These are phyloP conservation scores for Andrena chrysosceles DNA, from an alignment of 2,888 invertebrate genomes.

Conservation along the genomic window DNA sequence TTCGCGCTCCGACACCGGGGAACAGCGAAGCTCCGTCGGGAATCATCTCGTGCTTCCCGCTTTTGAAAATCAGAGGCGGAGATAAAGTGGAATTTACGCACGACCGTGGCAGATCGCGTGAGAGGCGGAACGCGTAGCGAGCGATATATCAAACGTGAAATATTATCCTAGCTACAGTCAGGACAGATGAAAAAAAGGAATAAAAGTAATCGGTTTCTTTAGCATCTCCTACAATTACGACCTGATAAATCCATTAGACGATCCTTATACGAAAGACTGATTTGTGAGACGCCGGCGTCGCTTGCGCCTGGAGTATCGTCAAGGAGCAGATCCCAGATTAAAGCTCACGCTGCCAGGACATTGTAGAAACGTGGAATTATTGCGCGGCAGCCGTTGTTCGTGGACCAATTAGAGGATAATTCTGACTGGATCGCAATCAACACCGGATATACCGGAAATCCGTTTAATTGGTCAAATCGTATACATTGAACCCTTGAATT, in stretches of 20 bases:
- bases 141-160: slow-evolving; percentile 37
- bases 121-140: slow-evolving; percentile 15
- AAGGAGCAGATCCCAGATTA: slow-evolving; percentile 16
- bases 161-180: slow-evolving; percentile 1
- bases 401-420: slow-evolving; percentile 43
- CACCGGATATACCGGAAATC: slow-evolving; percentile 27
- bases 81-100: slow-evolving; percentile 43
- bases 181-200: background rate
- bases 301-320: background rate
- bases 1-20: background rate
- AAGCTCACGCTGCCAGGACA: slow-evolving; percentile 12
- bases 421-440: slow-evolving; percentile 30
- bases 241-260: background rate
- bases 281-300: background rate
- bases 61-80: slow-evolving; percentile 28
- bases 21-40: background rate
- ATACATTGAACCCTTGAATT: background rate
- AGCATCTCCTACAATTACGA: background rate
- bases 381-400: slow-evolving; percentile 2
- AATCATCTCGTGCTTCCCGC: slow-evolving; percentile 13
- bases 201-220: background rate
- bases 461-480: slow-evolving; percentile 30
- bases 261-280: background rate
- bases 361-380: slow-evolving; percentile 17
- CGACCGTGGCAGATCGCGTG: slow-evolving; percentile 27